These are phyloP conservation scores for Phalloptychus januarius DNA, from an alignment of 2,797 vertebrate genomes.

Conservation along the genomic window DNA sequence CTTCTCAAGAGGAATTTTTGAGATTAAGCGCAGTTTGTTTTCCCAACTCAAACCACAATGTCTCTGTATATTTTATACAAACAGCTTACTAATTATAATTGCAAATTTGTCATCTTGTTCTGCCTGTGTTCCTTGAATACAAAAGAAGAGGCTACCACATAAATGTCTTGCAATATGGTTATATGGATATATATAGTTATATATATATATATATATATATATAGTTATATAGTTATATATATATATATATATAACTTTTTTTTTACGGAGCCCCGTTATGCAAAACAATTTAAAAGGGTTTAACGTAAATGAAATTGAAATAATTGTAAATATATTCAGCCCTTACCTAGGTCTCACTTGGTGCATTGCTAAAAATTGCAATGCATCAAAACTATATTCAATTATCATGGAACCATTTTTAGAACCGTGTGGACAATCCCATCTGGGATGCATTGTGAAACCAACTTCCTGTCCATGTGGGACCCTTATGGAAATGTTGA, in stretches of 20 bases:
- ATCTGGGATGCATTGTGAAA: neutral
- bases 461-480: neutral
- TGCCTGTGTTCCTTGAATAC: neutral
- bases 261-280: too few species aligned
- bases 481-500: neutral
- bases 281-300: too few species aligned
- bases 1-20: neutral
- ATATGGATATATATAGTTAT: too few species aligned
- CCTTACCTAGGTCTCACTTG: too few species aligned
- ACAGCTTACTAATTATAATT: neutral
- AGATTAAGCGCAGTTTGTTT: neutral
- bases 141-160: neutral
- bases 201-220: neutral
- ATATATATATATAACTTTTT: too few species aligned
- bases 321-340: too few species aligned
- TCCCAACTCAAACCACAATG: neutral
- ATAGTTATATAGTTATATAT: too few species aligned
- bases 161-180: neutral
- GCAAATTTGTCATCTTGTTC: neutral
- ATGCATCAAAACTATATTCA: too few species aligned
- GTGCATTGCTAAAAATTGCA: too few species aligned
- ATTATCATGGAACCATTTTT: neutral
- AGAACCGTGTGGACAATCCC: neutral
- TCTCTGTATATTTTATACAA: neutral
- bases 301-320: too few species aligned